Conservation (phyloP, 2,888 invertebrate species). For the Xestia c-nigrum region DNA sequence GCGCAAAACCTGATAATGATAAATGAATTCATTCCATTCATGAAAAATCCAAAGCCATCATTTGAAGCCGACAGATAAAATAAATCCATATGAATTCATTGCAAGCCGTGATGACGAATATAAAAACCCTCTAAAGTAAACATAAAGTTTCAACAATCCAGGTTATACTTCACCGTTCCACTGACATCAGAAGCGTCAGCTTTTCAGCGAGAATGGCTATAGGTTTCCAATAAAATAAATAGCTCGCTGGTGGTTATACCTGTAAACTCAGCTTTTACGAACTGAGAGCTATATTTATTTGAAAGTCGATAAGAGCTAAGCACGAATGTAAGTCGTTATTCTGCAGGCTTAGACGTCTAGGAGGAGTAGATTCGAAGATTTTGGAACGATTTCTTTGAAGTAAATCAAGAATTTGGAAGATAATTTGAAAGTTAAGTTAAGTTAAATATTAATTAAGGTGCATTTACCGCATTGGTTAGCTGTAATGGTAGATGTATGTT, state of each 20-base stretch:
- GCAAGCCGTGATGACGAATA: conserved; percentile 24
- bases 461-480: too few relatives aligned
- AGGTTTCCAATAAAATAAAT: conserved; percentile 65
- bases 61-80: conserved; percentile 18
- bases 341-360: not conserved
- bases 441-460: too few relatives aligned
- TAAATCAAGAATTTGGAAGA: too few relatives aligned
- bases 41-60: conserved; percentile 1
- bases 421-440: too few relatives aligned
- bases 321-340: conserved; percentile 31
- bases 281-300: conserved; percentile 53
- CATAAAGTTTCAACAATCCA: conserved; percentile 43
- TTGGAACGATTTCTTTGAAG: conserved; percentile 4
- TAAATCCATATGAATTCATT: conserved; percentile 26
- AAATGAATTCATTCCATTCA: not conserved
- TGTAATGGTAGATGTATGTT: too few relatives aligned
- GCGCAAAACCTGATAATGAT: not conserved
- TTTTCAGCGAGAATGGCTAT: conserved; percentile 47
- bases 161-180: conserved; percentile 21
- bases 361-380: not conserved
- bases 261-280: conserved; percentile 55
- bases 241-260: conserved; percentile 40
- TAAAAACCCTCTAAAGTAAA: conserved; percentile 31
- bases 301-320: conserved; percentile 43
- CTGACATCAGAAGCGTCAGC: conserved; percentile 54